Evolutionary conservation across 1,140 invertebrate species (phyloP).

Genomic region (Pseudomyrmex flavicornis): DNA sequence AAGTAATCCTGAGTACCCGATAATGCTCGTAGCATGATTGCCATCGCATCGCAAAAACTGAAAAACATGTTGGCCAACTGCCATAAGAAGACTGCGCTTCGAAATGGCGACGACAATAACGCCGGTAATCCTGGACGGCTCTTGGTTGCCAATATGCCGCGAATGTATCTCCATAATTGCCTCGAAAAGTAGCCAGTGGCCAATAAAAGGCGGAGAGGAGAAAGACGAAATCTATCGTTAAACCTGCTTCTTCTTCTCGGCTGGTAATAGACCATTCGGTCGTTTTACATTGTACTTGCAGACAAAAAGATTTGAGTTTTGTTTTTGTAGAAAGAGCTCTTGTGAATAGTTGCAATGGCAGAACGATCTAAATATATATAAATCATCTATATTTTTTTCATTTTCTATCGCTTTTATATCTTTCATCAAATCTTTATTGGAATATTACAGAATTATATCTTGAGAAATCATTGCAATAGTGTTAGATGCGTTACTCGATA

Average conservation of each 20-base stretch:
- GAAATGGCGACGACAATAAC: constrained; percentile 79
- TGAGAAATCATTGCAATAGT: too few relatives aligned
- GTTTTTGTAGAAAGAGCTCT: not conserved
- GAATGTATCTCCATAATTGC: constrained; percentile 82
- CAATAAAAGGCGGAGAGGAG: constrained; percentile 79
- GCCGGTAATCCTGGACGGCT: constrained; percentile 77
- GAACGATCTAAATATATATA: not conserved
- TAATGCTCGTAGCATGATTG: constrained; percentile 63
- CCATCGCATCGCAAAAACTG: constrained; percentile 68
- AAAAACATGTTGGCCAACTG: constrained; percentile 77
- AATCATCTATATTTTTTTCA: constrained; percentile 2
- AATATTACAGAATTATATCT: not conserved
- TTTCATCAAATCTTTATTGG: not conserved
- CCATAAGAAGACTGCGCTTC: constrained; percentile 81
- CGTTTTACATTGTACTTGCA: not conserved
- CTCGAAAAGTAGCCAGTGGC: constrained; percentile 77
- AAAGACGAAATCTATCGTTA: constrained; percentile 70
- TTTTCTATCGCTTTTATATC: not conserved
- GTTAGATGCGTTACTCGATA: not conserved
- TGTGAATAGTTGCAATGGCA: not conserved
- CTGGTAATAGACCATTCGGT: constrained; percentile 8
- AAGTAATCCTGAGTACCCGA: constrained; percentile 76
- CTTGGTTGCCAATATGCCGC: constrained; percentile 82
- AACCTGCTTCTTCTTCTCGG: constrained; percentile 59
- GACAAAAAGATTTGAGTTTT: not conserved